These are phyloP conservation scores for Delia radicum DNA, from an alignment of 1,140 invertebrate species.

Conservation along the genomic window DNA sequence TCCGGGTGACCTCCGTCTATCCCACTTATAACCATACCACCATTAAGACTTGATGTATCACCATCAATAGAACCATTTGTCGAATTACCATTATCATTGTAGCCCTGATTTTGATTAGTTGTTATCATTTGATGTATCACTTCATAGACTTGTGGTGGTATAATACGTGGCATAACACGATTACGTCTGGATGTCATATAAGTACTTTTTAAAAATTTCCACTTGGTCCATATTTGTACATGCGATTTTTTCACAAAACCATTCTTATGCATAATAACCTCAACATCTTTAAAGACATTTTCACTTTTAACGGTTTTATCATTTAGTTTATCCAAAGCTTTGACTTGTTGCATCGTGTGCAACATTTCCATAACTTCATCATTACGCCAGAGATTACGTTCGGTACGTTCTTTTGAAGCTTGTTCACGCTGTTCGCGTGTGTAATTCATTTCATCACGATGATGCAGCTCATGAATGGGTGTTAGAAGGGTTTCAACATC, in stretches of 20 bases:
- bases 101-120: background rate
- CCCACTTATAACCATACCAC: background rate
- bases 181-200: constrained; percentile 47
- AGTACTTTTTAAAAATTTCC: constrained; percentile 53
- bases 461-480: constrained; percentile 36
- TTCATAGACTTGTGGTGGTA: constrained; percentile 46
- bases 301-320: constrained; percentile 49
- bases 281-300: constrained; percentile 44
- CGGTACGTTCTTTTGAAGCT: constrained; percentile 20
- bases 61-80: constrained; percentile 26
- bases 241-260: constrained; percentile 48
- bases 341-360: constrained; percentile 45
- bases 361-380: constrained; percentile 50
- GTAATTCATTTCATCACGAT: background rate
- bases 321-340: constrained; percentile 44
- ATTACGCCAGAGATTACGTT: constrained; percentile 52
- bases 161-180: constrained; percentile 42
- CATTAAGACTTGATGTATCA: constrained; percentile 20
- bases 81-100: background rate
- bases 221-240: constrained; percentile 53
- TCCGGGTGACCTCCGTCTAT: background rate
- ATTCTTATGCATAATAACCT: constrained; percentile 43
- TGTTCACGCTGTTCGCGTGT: too few relatives aligned
- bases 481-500: constrained; percentile 46
- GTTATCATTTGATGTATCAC: constrained; percentile 42